These are phyloP conservation scores for Thunnus maccoyii DNA, from an alignment of 2,113 vertebrate genomes.

Conservation along the genomic window DNA sequence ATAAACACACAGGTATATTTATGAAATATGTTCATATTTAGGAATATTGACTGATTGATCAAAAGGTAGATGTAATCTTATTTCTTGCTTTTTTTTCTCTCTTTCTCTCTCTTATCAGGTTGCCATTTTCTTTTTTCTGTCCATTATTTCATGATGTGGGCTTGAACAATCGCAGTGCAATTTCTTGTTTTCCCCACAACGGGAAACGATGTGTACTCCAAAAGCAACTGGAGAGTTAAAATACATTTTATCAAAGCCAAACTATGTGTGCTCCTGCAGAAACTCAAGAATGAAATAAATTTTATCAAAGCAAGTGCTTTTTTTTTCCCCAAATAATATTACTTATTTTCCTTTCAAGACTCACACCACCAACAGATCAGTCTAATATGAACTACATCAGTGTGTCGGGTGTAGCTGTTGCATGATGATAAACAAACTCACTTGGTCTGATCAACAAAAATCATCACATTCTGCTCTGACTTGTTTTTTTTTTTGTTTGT, in stretches of 20 bases:
- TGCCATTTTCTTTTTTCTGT: background rate
- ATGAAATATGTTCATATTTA: conserved; percentile 66
- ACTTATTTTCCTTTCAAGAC: conserved; percentile 39
- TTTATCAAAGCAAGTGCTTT: conserved; percentile 37
- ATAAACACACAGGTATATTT: conserved; percentile 67
- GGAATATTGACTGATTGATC: conserved; percentile 21
- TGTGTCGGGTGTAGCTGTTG: conserved; percentile 9
- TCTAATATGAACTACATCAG: conserved; percentile 4
- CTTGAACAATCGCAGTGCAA: conserved; percentile 12
- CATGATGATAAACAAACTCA: background rate
- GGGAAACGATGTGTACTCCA: conserved; percentile 14
- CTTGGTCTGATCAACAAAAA: conserved; percentile 9
- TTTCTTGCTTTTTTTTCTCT: background rate
- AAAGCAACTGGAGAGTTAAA: conserved; percentile 48
- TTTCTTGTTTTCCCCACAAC: conserved; percentile 25
- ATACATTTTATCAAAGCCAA: conserved; percentile 55
- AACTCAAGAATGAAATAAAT: conserved; percentile 44
- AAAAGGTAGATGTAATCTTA: conserved; percentile 30
- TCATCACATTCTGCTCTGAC: background rate
- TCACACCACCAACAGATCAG: background rate
- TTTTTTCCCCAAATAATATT: background rate
- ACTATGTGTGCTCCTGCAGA: conserved; percentile 38
- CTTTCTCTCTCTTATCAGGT: background rate
- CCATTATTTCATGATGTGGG: conserved; percentile 6
- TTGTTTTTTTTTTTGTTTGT: background rate